phyloP scores from a whole-genome alignment of 2,113 vertebrate genomes.

The Ginglymostoma cirratum region DNA sequence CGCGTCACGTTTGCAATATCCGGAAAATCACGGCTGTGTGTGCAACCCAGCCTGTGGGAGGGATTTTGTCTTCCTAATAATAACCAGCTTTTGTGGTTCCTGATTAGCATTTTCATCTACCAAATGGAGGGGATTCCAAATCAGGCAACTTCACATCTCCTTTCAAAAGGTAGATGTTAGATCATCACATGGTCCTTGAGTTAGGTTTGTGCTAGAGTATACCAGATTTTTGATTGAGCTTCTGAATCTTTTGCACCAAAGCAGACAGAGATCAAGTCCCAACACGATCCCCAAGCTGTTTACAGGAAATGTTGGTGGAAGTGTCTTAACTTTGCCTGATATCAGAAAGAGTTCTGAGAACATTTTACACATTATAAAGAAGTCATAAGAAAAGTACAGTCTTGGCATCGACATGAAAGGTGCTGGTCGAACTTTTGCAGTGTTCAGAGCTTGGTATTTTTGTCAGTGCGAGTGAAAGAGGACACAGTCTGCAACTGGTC shows the following conservation, averaged over 20 bases:
- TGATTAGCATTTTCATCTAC: no score
- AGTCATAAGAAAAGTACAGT: not conserved
- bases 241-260: not conserved
- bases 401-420: not conserved
- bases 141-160: not conserved
- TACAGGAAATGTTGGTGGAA: not conserved
- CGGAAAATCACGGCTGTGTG: no score
- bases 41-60: no score
- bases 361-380: not conserved
- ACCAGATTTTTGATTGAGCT: not conserved
- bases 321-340: not conserved
- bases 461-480: not conserved
- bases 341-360: not conserved
- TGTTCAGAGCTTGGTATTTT: not conserved
- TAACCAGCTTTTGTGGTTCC: no score
- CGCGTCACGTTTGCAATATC: no score
- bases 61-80: no score
- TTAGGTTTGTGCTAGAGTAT: not conserved
- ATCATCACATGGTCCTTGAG: not conserved
- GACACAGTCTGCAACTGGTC: not conserved
- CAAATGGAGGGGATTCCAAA: not conserved
- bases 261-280: not conserved
- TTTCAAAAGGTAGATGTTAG: not conserved
- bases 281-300: not conserved
- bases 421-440: not conserved